Base-by-base conservation (phyloP, 2,113 vertebrate species). In the Lasiurus borealis region DNA sequence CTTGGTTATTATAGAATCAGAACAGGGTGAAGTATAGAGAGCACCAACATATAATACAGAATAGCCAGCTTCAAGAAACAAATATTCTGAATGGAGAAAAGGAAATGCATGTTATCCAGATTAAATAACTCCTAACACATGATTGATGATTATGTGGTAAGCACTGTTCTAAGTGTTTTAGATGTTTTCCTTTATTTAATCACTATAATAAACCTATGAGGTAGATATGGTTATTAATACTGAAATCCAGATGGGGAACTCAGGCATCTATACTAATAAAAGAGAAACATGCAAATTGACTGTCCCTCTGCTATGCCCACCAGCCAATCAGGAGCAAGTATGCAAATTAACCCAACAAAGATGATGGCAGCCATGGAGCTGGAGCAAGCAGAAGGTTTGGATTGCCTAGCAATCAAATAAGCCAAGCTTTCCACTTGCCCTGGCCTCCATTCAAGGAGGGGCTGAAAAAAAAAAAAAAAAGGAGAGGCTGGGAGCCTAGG, bases 161-260 rank as follows among this genome's bases (percentile, higher is more conserved):
- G 9, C 10, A 85, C 27, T 54, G 46, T 81, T 78, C 18, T 64
- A 71, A 81, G 44, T 83, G 36, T 3, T 89, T 52, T 59, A 75
- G 85, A 18, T 73, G 31, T 92, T 82, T 95, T 73, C 62, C 59
- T 46, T 46, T 86, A 78, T 21, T 72, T 83, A 71, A 50, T 85
- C 27, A 89, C 66, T 21, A 62, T 8, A 81, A 52, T 84, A 69
- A 52, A 85, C 27, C 23, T 59, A 78, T 59, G 23, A 88, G 25
- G 7, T 78, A 77, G n/a, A 2, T 69, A 88, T 3, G 44, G 29
- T 10, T n/a, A 88, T 68, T 85, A 91, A 12, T 13, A 25, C 54
- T 88, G 21, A 93, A 54, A 4, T 85, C 44, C 34, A 72, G 3
- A 68, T 50, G 15, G 40, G 16, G 25, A 89, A 81, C 29, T 23